phyloP scores from a whole-genome alignment of 1,140 invertebrate species.

The Bacillus rossius region DNA sequence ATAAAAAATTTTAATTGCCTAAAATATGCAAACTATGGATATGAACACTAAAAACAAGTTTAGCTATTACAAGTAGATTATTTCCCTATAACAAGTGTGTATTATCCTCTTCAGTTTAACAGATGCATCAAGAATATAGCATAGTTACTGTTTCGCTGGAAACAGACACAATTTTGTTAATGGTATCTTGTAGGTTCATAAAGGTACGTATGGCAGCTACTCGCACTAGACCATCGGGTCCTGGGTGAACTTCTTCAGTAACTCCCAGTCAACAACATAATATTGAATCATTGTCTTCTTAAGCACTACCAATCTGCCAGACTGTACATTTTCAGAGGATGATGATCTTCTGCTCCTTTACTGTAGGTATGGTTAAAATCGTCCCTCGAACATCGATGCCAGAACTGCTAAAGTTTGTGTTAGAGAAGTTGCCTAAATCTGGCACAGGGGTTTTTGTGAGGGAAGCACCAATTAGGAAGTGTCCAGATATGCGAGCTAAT shows the following conservation, averaged over 20 bases:
- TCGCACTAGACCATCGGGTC: constrained; percentile 35
- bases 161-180: constrained; percentile 18
- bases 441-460: constrained; percentile 18
- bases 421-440: not conserved
- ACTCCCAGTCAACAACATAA: constrained; percentile 37
- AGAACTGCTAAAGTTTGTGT: too few species aligned
- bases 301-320: constrained; percentile 30
- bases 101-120: too few species aligned
- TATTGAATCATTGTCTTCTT: constrained; percentile 33
- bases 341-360: constrained; percentile 28
- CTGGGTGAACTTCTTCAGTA: constrained; percentile 32
- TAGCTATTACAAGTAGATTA: too few species aligned
- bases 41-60: too few species aligned
- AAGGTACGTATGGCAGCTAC: constrained; percentile 32
- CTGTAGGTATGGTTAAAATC: constrained; percentile 18
- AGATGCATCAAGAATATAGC: too few species aligned
- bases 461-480: constrained; percentile 28
- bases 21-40: too few species aligned
- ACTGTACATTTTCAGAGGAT: not conserved
- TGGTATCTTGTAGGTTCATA: constrained; percentile 18
- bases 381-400: too few species aligned
- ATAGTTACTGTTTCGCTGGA: too few species aligned
- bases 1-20: too few species aligned
- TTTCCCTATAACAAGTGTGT: too few species aligned
- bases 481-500: not conserved